Conservation (phyloP, 2,797 vertebrate species). For the Halcyon chelicuti region DNA sequence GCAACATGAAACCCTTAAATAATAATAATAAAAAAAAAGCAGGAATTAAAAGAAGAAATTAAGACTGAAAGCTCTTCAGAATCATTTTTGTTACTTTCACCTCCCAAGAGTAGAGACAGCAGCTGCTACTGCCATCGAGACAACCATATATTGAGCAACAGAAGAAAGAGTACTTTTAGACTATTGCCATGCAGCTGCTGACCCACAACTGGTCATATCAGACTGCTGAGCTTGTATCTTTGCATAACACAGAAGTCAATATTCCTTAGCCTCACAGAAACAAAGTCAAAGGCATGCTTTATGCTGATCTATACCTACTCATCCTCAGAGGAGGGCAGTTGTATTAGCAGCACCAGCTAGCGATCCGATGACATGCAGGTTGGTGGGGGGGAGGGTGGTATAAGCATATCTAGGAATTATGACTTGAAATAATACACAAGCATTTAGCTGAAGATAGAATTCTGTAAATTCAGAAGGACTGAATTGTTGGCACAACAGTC, state of each 20-base stretch:
- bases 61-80: background rate
- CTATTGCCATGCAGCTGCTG: background rate
- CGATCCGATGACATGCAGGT: background rate
- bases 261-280: background rate
- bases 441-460: background rate
- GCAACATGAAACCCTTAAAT: no score
- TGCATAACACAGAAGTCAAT: background rate
- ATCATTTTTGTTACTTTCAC: background rate
- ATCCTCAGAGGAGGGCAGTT: background rate
- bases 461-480: background rate
- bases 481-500: background rate
- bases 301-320: background rate
- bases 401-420: background rate
- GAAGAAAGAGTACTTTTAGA: background rate
- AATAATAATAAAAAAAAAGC: background rate
- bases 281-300: background rate
- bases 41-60: background rate
- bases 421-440: background rate
- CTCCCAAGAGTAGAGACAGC: background rate
- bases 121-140: background rate
- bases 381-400: no score
- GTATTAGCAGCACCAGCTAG: background rate
- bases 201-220: background rate
- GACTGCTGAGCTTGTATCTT: background rate
- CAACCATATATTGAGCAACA: background rate